These are phyloP conservation scores for Vultur gryphus DNA, from an alignment of 2,797 vertebrate species.

Conservation along the genomic window DNA sequence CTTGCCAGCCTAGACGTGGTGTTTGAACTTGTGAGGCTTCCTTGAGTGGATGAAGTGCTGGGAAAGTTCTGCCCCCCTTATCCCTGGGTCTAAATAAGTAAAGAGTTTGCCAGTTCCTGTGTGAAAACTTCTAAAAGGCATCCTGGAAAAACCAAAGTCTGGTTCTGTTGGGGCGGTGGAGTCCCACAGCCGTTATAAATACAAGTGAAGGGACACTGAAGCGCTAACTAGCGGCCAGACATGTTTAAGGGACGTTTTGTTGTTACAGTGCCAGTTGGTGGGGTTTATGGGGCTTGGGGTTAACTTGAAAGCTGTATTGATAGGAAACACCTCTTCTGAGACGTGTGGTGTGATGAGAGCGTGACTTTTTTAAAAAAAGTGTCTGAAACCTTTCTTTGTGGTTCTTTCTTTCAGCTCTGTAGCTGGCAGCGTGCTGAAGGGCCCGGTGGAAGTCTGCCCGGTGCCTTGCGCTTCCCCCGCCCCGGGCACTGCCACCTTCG, in stretches of 20 bases:
- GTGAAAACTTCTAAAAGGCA: too few relatives aligned
- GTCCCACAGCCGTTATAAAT: background rate
- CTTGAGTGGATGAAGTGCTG: fast-evolving
- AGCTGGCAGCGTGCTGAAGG: fast-evolving
- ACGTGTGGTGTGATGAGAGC: fast-evolving
- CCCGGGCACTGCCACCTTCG: background rate
- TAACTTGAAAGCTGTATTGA: background rate
- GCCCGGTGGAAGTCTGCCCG: too few relatives aligned
- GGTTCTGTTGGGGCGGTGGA: fast-evolving
- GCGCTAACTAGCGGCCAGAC: fast-evolving
- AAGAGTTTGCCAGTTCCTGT: too few relatives aligned
- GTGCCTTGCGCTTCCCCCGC: too few relatives aligned
- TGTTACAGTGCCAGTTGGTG: background rate
- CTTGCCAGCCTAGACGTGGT: fast-evolving
- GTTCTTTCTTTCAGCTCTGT: fast-evolving
- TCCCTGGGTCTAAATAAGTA: too few relatives aligned
- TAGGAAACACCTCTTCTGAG: background rate
- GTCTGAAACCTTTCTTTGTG: background rate
- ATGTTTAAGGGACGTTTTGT: fast-evolving
- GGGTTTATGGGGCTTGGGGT: background rate
- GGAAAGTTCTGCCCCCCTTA: background rate
- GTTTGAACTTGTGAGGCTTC: background rate
- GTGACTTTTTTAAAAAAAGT: too few relatives aligned
- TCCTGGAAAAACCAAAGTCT: too few relatives aligned
- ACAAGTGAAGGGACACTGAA: fast-evolving